Evolutionary conservation across 1,140 invertebrate genomes (phyloP), one percentile per base, ranked within the genome.

Genomic region (Drosophila nannoptera): DNA sequence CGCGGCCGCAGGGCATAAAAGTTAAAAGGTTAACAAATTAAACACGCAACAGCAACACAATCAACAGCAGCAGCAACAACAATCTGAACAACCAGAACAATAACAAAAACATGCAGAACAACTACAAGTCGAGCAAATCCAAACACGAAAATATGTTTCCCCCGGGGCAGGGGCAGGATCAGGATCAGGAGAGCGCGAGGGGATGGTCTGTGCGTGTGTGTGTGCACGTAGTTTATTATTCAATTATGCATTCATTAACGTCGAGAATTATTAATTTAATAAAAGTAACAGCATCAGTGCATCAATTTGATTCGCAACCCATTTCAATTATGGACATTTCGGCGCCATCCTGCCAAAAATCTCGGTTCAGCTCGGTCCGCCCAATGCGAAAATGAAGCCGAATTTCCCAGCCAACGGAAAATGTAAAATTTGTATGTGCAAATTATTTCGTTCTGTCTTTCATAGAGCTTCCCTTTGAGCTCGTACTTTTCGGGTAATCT

Each of bases 181-280:
- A n/a, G 22, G 22, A 22, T 22, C 22, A 22, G 1, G 22, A 22
- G 22, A 22, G 22, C 22, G 22, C 22, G 22, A 1, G 22, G 3
- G 22, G 22, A 22, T 22, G 22, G 22, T 22, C 3, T 22, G 22
- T 22, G 22, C 3, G 22, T 22, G 22, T 22, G 22, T 22, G 29
- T 63, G 29, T 50, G 48, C 59, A 73, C 69, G 80, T 80, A 73
- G 78, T 83, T 83, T 83, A 83, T 84, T 80, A 86, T 86, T 83
- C 81, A 83, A 83, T 83, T 83, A 83, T 74, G 77, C 80, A 55
- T 76, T 80, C 80, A 83, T 83, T 83, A 83, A 76, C 73, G 65
- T 77, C 84, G 81, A 83, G 76, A 83, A 83, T 86, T 86, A 83
- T 86, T 86, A 80, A 83, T 80, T 83, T 70, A 84, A 83, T 83